A percentile compares a stretch with the other conserved stretches of the same genome.
Conservation (phyloP, 2,113 vertebrate species). For the Casuarius casuarius region DNA sequence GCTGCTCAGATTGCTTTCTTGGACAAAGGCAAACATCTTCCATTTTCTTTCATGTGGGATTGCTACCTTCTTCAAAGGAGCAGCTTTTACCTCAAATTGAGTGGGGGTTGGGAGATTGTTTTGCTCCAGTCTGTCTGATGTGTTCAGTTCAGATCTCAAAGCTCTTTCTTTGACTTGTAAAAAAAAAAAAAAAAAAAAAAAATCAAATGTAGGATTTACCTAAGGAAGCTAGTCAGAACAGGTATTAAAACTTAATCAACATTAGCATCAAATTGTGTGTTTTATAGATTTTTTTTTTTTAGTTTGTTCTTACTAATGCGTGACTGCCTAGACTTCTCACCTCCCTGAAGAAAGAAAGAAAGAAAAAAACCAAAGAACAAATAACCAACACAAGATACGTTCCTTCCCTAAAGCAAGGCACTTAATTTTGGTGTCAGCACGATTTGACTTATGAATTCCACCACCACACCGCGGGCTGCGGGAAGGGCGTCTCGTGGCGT, state of each 20-base stretch:
- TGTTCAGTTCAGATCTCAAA: slow-evolving; percentile 7
- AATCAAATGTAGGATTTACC: not conserved
- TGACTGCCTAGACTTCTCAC: not conserved
- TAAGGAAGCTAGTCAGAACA: not conserved
- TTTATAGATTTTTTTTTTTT: not conserved
- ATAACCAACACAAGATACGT: not conserved
- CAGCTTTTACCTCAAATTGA: slow-evolving; percentile 55
- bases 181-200: not conserved
- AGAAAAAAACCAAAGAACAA: not conserved
- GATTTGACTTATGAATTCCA: slow-evolving; percentile 32
- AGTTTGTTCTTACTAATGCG: not conserved
- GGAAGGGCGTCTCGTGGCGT: not conserved
- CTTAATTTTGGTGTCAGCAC: not conserved
- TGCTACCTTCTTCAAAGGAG: slow-evolving; percentile 62
- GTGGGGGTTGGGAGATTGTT: slow-evolving; percentile 30
- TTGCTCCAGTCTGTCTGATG: slow-evolving; percentile 14
- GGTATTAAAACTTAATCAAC: not conserved
- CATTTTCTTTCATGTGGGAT: slow-evolving; percentile 70
- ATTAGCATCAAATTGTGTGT: not conserved
- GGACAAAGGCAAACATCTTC: slow-evolving; percentile 64
- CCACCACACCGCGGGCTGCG: not conserved
- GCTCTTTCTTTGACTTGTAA: not conserved
- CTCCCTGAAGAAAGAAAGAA: not conserved
- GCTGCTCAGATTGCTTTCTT: slow-evolving; percentile 17
- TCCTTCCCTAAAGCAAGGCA: not conserved